Evolutionary conservation across 35 echinoderm and acorn worm species (phyloP), one percentile per base, ranked within the genome.

Genomic region (Anneissia japonica): DNA sequence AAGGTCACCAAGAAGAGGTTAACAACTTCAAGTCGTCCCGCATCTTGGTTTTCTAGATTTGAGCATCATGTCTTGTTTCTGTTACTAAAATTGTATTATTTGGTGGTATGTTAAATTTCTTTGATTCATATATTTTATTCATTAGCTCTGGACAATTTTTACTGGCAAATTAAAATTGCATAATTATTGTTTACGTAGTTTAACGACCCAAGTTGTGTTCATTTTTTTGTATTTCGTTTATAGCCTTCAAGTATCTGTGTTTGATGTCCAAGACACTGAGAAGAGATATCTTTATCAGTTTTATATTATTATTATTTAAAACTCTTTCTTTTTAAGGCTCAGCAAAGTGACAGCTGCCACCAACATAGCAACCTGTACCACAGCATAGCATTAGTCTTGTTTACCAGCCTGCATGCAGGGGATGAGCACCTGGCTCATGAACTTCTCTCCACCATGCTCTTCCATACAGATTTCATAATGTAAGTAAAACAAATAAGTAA

Each of bases 401-500:
- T 99, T 45, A 84, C 83, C 30, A 81, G 86, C 37, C 77, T 99
- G 19, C 96, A 91, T 32, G 81, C 92, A 36, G 92, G 92, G 38
- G 83, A 90, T 83, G 92, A 99, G 73, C 89, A 99, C 36, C 91
- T 86, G 84, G 96, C 91, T 30, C 89, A 99, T 79, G 89, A 99
- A 51, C 83, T 99, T 12, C 51, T 99, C 29, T 93, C 92, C 21
- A 89, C 73, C 21, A 55, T 94, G 29, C 77, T 94, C 31, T 99
- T 94, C 83, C 86, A 90, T 73, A 88, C 89, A 80, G 96, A 93
- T 23, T 99, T 91, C 76, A 72, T 99, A 28, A 78, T 89, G 96
- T 99, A 84, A 94, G 96, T 97, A 32, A 32, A 85, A 43, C 4
- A n/a, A n/a, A n/a, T n/a, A n/a, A n/a, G n/a, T n/a, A n/a, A n/a